Base-by-base conservation (phyloP, 2,888 invertebrate genomes). In the Ophioninae sp. region DNA sequence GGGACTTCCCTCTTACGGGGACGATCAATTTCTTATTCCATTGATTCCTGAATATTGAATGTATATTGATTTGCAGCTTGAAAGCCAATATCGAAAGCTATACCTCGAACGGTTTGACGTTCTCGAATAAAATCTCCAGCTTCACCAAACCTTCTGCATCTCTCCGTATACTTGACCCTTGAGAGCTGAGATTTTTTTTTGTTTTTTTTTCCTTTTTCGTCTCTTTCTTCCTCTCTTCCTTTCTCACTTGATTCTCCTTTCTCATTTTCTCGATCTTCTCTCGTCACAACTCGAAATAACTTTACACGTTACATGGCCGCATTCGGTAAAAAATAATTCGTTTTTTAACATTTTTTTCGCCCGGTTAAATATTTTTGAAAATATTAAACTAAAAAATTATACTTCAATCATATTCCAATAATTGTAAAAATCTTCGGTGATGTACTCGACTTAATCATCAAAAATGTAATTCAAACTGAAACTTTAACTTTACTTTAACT, bases 271-370 rank as follows among this genome's bases (percentile, higher is more conserved):
- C n/a, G 22, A 3, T 30, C 41, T 22, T 64, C 63, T 72, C 72
- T 74, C 82, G 77, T 83, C 85, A 82, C 73, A 59, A 77, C 85
- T 84, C 81, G 71, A 85, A 85, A 85, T 85, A 84, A 85, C 85
- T 85, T 82, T 82, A 79, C 79, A 84, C 76, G 79, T 79, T 68
- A 30, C 30, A 30, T 1, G 3, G 2, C 30, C 30, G 3, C 30
- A 30, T 30, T 30, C 30, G 30, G 30, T 30, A 30, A 30, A 30
- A 30, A 30, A 2, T 30, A 30, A 2, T 30, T 30, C 30, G 3
- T 30, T 30, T 30, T 30, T 30, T 3, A 30, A 30, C 30, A 30
- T 30, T 30, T 30, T 30, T 30, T 30, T 30, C 30, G 30, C 30
- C 30, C 30, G 2, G 30, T 30, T 30, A 30, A 30, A 30, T 30